phyloP scores from a whole-genome alignment of 2,888 invertebrate genomes.

The Syrphus vitripennis region DNA sequence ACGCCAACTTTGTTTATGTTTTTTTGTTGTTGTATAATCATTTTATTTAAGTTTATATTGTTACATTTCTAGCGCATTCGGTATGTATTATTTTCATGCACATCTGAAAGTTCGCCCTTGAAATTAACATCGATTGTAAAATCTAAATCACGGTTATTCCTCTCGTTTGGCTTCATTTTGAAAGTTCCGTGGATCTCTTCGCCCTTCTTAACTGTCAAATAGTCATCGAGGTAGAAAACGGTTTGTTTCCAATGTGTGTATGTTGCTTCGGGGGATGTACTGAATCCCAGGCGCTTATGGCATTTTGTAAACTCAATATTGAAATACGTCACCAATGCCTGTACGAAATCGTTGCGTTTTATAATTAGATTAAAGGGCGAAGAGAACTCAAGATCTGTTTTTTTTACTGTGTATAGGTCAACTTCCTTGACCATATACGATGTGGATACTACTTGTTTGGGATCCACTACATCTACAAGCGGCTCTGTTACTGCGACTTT shows the following conservation, averaged over 20 bases:
- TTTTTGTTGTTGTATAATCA: slow-evolving; percentile 10
- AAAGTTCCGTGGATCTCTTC: slow-evolving; percentile 97
- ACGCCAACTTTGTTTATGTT: background rate
- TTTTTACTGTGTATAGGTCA: slow-evolving; percentile 98
- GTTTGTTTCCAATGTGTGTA: slow-evolving; percentile 99
- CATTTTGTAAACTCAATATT: slow-evolving; percentile 99
- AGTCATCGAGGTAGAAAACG: slow-evolving; percentile 98
- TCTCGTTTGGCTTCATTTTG: slow-evolving; percentile 96
- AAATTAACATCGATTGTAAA: slow-evolving; percentile 96
- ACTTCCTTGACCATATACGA: slow-evolving; percentile 98
- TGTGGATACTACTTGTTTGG: slow-evolving; percentile 98
- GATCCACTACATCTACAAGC: slow-evolving; percentile 98
- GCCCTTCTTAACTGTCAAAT: slow-evolving; percentile 96
- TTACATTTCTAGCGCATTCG: slow-evolving; percentile 89
- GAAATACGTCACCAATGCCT: slow-evolving; percentile 99
- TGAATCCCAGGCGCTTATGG: slow-evolving; percentile 98
- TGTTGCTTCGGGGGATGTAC: slow-evolving; percentile 97
- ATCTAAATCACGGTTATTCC: slow-evolving; percentile 98
- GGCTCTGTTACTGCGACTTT: slow-evolving; percentile 99
- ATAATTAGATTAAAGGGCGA: slow-evolving; percentile 92
- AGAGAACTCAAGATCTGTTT: slow-evolving; percentile 95
- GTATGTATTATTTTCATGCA: slow-evolving; percentile 92
- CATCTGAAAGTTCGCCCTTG: slow-evolving; percentile 92
- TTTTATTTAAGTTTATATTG: background rate
- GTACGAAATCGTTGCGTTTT: slow-evolving; percentile 96